Percentiles rank a stretch among this genome's conserved stretches.
phyloP scores from a whole-genome alignment of 2,888 invertebrate genomes.

The Polyommatus icarus region DNA sequence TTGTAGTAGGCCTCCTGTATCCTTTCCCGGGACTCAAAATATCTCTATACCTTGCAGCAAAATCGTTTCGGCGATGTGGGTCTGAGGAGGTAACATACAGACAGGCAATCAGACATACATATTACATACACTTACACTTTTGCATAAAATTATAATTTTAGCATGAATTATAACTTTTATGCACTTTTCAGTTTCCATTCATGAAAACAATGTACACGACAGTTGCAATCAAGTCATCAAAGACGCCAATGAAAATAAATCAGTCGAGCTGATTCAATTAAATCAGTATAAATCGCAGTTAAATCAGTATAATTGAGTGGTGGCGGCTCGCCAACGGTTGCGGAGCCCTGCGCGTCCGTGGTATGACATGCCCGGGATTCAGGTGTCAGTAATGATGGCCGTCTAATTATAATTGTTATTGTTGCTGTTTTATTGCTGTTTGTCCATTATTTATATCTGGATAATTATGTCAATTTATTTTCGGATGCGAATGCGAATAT shows the following conservation, averaged over 20 bases:
- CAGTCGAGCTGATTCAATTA: neutral
- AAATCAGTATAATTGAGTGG: constrained; percentile 18
- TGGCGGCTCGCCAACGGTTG: constrained; percentile 47
- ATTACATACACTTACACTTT: too few relatives aligned
- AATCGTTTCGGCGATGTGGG: too few relatives aligned
- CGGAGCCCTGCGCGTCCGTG: constrained; percentile 47
- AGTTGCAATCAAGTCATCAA: neutral
- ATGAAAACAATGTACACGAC: neutral
- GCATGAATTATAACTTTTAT: too few relatives aligned
- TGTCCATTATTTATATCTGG: constrained; percentile 29
- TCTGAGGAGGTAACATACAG: too few relatives aligned
- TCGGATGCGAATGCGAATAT: neutral
- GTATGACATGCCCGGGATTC: constrained; percentile 54
- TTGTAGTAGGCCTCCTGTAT: too few relatives aligned
- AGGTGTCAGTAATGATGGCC: constrained; percentile 51
- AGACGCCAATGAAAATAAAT: neutral
- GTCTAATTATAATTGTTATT: constrained; percentile 38
- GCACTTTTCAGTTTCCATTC: too few relatives aligned
- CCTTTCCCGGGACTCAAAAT: too few relatives aligned
- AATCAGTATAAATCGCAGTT: constrained; percentile 11
- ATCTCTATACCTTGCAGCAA: too few relatives aligned
- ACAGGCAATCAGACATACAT: too few relatives aligned
- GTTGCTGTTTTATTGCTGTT: constrained; percentile 38
- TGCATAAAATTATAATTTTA: too few relatives aligned
- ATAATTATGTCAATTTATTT: constrained; percentile 3